Conservation (phyloP, 37 sponge, comb jelly and placozoan species). For the Oopsacas minuta region DNA sequence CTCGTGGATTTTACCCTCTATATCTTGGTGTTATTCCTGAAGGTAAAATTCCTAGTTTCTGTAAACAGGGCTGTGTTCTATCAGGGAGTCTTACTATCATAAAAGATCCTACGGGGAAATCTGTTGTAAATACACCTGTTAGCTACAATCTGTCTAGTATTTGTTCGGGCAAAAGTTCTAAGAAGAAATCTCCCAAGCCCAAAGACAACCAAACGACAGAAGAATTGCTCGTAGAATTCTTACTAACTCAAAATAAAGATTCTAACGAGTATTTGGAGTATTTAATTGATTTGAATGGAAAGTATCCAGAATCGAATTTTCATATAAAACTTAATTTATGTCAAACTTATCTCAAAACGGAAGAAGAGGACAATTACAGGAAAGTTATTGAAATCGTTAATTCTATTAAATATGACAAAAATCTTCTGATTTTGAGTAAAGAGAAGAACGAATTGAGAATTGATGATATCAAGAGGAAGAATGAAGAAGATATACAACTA, state of each 20-base stretch:
- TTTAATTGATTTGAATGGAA: neutral
- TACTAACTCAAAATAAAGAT: neutral
- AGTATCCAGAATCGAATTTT: neutral
- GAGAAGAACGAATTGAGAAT: neutral
- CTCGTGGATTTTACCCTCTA: neutral
- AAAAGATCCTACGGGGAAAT: neutral
- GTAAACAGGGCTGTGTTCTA: neutral
- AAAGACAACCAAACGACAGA: neutral
- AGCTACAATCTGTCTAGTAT: neutral
- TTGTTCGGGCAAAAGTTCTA: neutral
- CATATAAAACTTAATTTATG: neutral
- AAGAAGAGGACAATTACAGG: neutral
- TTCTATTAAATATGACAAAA: slow-evolving; percentile 15
- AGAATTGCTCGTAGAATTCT: neutral
- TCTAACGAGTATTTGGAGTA: neutral
- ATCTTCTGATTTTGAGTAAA: neutral
- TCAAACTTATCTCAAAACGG: neutral
- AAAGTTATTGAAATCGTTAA: neutral
- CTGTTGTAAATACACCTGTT: neutral
- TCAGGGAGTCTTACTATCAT: neutral
- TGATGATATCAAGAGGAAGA: neutral
- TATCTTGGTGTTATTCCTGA: neutral
- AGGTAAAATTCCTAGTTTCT: neutral
- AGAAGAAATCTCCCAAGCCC: neutral
- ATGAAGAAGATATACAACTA: neutral